Conservation (phyloP, 2,888 invertebrate species). For the Nasonia oneida region DNA sequence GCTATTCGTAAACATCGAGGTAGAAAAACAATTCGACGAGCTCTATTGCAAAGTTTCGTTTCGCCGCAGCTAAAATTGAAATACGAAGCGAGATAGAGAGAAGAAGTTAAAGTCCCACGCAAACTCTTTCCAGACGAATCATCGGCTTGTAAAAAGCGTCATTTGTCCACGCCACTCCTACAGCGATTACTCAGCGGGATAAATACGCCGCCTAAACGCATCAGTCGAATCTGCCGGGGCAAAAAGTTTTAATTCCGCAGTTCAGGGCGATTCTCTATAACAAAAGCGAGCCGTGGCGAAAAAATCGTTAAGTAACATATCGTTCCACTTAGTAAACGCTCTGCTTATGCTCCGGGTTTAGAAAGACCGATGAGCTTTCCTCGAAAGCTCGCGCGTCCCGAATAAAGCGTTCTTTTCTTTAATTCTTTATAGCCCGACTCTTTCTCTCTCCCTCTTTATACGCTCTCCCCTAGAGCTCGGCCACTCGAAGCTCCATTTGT, state of each 20-base stretch:
- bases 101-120: not conserved
- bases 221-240: conserved; percentile 38
- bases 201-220: conserved; percentile 13
- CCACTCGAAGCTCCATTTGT: conserved; percentile 50
- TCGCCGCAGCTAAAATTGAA: not conserved
- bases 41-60: not conserved
- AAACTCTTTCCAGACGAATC: not conserved
- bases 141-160: not conserved
- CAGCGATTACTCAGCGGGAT: not conserved
- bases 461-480: not conserved
- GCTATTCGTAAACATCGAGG: no score
- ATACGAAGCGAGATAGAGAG: not conserved
- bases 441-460: not conserved
- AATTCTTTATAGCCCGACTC: conserved; percentile 28
- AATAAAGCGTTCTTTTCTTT: conserved; percentile 39
- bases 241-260: conserved; percentile 46
- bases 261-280: not conserved
- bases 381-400: not conserved
- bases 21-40: not conserved
- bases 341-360: conserved; percentile 38
- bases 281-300: not conserved
- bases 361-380: conserved; percentile 53
- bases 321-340: conserved; percentile 48
- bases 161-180: not conserved
- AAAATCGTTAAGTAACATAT: conserved; percentile 54